phyloP scores from a whole-genome alignment of 2,113 vertebrate genomes.

The Craseonycteris thonglongyai region DNA sequence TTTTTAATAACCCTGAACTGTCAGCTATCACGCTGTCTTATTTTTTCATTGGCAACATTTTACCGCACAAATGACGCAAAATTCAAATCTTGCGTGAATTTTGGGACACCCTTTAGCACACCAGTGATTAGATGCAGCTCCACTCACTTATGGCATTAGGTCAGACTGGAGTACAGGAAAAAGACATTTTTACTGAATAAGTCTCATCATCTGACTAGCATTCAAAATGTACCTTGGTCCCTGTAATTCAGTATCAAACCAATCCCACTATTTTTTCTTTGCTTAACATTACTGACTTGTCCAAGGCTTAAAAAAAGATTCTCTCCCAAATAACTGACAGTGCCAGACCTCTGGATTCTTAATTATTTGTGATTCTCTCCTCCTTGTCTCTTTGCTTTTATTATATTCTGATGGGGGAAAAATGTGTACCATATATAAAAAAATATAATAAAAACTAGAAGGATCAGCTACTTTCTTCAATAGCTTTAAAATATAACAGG shows the following conservation, averaged over 20 bases:
- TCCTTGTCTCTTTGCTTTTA: conserved; percentile 14
- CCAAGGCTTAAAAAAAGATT: conserved; percentile 25
- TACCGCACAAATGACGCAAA: too few relatives aligned
- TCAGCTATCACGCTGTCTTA: too few relatives aligned
- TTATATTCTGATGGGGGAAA: conserved; percentile 47
- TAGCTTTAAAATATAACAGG: neutral
- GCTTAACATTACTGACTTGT: neutral
- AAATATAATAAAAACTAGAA: conserved; percentile 28
- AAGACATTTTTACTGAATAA: conserved; percentile 63
- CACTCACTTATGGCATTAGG: conserved; percentile 50
- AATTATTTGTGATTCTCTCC: neutral
- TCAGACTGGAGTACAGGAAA: conserved; percentile 62
- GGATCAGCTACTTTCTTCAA: conserved; percentile 37
- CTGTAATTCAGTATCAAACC: conserved; percentile 33
- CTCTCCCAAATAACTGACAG: conserved; percentile 30
- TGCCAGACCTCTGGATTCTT: neutral
- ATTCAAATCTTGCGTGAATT: too few relatives aligned
- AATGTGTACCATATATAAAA: neutral
- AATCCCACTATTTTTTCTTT: neutral
- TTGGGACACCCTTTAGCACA: too few relatives aligned
- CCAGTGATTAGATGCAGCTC: conserved; percentile 38
- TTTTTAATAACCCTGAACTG: too few relatives aligned
- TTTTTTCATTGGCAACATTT: too few relatives aligned
- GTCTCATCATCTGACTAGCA: conserved; percentile 54
- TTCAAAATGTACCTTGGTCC: conserved; percentile 59